phyloP scores from a whole-genome alignment of 2,113 vertebrate genomes.

The Haplochromis vanheusdeni region DNA sequence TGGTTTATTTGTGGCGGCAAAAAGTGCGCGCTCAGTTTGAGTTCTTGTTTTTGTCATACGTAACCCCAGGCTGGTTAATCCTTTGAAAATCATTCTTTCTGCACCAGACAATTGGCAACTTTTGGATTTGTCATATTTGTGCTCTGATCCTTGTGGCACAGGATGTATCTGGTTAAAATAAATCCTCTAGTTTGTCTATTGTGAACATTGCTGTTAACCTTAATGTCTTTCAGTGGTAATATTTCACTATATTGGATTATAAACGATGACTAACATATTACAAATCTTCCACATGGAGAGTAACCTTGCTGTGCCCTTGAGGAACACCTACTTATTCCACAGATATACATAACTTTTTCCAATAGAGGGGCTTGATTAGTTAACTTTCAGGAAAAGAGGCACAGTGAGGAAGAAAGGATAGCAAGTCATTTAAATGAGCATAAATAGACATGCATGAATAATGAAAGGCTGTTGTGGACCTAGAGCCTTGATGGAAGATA shows the following conservation, averaged over 20 bases:
- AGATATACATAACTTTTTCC: neutral
- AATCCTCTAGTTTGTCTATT: neutral
- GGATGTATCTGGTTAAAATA: neutral
- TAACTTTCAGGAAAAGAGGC: neutral
- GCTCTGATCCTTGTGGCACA: neutral
- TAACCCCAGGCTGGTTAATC: neutral
- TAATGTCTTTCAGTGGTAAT: neutral
- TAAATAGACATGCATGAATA: constrained; percentile 7
- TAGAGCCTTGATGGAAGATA: neutral
- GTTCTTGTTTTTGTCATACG: constrained; percentile 1
- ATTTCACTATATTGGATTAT: neutral
- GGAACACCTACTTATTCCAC: neutral
- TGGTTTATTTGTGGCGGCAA: constrained; percentile 55
- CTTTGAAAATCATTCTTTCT: neutral
- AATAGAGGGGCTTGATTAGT: neutral
- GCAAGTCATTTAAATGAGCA: neutral
- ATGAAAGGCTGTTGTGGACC: neutral
- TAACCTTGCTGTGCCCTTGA: constrained; percentile 32
- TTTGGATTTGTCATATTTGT: neutral
- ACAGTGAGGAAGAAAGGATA: neutral
- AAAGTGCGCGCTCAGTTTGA: constrained; percentile 25
- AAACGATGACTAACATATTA: neutral
- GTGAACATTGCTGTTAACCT: neutral
- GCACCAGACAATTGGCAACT: neutral
- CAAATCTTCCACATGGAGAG: neutral